A percentile compares a stretch with the other conserved stretches of the same genome.
Conservation (phyloP, 2,113 vertebrate genomes). For the Pavo muticus region DNA sequence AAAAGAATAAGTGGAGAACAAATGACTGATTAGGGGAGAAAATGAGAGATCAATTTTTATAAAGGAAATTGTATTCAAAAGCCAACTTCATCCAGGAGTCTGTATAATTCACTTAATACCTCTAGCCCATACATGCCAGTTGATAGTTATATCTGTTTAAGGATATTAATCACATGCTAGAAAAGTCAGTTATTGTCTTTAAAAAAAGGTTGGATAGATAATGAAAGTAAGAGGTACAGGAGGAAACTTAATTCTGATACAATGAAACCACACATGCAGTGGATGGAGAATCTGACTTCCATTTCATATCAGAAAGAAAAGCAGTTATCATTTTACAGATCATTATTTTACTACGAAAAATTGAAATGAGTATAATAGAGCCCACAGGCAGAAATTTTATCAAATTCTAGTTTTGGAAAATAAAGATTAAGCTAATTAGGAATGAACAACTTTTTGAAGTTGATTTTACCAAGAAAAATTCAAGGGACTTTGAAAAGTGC, state of each 20-base stretch:
- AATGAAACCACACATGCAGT: neutral
- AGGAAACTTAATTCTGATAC: neutral
- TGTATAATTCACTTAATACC: slow-evolving; percentile 44
- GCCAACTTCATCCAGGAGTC: slow-evolving; percentile 1
- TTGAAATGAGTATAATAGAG: neutral
- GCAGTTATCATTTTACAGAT: neutral
- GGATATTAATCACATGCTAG: slow-evolving; percentile 34
- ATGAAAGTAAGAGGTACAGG: neutral
- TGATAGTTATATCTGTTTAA: slow-evolving; percentile 23
- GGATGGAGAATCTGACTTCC: neutral
- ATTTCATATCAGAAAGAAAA: neutral
- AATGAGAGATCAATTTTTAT: neutral
- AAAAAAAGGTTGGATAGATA: neutral
- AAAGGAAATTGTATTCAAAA: slow-evolving; percentile 50
- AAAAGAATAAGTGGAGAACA: neutral
- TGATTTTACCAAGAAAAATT: slow-evolving; percentile 1
- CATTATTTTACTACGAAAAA: neutral
- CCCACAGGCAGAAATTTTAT: neutral
- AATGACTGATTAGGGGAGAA: slow-evolving; percentile 22
- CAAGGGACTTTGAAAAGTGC: neutral
- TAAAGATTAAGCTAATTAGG: slow-evolving; percentile 3
- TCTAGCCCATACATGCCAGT: neutral
- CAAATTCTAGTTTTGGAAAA: slow-evolving; percentile 7
- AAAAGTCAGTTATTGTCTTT: slow-evolving; percentile 24
- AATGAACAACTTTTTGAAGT: neutral